Base-by-base conservation (phyloP, 1,140 invertebrate species). In the Cyphomyrmex costatus region DNA sequence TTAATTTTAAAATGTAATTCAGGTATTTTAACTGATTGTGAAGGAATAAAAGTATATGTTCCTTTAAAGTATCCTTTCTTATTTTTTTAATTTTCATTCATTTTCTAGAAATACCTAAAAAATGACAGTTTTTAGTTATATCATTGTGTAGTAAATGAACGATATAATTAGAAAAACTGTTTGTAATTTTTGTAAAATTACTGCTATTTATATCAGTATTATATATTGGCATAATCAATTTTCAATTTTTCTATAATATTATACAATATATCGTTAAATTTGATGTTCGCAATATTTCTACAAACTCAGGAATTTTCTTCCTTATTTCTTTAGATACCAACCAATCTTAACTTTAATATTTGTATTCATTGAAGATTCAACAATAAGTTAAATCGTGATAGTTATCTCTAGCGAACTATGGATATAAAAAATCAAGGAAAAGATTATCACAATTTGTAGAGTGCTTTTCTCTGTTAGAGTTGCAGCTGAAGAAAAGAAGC, bases 211-310 rank as follows among this genome's bases (percentile, higher is more conserved):
- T 33, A 2, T 71, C 30, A n/a, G 27, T 53, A n/a, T n/a, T n/a
- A n/a, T n/a, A 74, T 74, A 33, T 16, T 74, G 2, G 33, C 3
- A n/a, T 74, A 53, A 66, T 68, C 7, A 14, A 51, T 30, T 71
- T 53, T 33, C 60, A 30, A 16, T 12, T 30, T 61, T 61, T 14
- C 16, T n/a, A n/a, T 2, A 68, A 6, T 2, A 71, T 27, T 70
- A 49, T n/a, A n/a, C n/a, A n/a, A n/a, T n/a, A n/a, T 2, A 49
- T 27, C 7, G 8, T 49, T n/a, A 70, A 49, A 71, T 71, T 71
- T 51, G 16, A 49, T 19, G 6, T 30, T 68, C 14, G n/a, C 36
- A 19, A 46, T 16, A 4, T 30, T n/a, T 71, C 8, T 71, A 71
- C 10, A 0, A 51, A 7, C 14, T 49, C 0, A 46, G 5, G n/a